A percentile compares a stretch with the other conserved stretches of the same genome.
phyloP scores from a whole-genome alignment of 2,797 vertebrate species.

The Girardinus metallicus region DNA sequence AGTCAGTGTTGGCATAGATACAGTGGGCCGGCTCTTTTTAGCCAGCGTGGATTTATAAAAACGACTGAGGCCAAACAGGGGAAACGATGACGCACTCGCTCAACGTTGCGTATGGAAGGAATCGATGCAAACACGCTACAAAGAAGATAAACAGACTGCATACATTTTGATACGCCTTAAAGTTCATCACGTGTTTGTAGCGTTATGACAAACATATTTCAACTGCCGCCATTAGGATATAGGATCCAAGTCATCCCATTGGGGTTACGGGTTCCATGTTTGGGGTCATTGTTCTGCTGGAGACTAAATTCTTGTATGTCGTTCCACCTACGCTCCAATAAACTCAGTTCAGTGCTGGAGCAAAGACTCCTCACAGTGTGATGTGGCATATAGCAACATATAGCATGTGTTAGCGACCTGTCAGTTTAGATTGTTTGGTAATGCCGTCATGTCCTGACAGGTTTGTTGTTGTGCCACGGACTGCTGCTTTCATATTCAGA shows the following conservation, averaged over 20 bases:
- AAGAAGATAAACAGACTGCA: background rate
- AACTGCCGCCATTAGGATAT: background rate
- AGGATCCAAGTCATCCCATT: background rate
- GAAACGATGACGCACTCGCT: constrained; percentile 37
- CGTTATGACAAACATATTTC: background rate
- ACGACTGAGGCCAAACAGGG: constrained; percentile 12
- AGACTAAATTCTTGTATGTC: background rate
- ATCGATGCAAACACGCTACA: background rate
- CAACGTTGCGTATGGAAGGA: constrained; percentile 24
- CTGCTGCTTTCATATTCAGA: background rate
- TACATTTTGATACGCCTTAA: background rate
- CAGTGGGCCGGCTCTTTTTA: constrained; percentile 23
- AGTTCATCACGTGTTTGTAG: background rate
- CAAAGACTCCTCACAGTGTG: background rate
- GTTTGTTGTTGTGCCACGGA: background rate
- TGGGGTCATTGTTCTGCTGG: background rate
- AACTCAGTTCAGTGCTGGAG: background rate
- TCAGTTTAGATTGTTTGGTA: background rate
- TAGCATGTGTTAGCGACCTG: background rate
- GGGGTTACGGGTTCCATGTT: too few species aligned
- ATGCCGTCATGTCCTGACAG: background rate
- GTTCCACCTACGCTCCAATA: background rate
- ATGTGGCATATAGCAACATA: too few species aligned
- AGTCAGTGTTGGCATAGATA: constrained; percentile 29
- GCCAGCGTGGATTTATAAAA: background rate